Base-by-base conservation (phyloP, 1,140 invertebrate species). In the Drosophila pectinifera region DNA sequence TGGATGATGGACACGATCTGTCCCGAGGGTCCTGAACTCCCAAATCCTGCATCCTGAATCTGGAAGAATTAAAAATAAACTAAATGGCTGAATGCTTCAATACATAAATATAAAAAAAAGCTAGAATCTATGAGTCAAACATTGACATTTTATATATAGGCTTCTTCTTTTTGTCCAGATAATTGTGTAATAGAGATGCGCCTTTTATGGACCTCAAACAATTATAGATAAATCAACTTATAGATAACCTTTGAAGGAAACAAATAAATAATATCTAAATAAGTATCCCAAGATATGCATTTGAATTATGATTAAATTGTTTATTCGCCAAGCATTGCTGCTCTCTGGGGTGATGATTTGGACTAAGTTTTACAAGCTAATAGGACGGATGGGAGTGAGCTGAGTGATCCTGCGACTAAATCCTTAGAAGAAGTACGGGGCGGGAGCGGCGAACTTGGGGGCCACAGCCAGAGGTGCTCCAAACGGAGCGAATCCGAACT, bases 391-490 rank as follows among this genome's bases (percentile, higher is more conserved):
- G 48, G 39, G 20, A 31, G 43, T 38, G 36, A 41, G 20, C 24
- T 65, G 45, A n/a, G 24, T 67, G 36, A 61, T 61, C 56, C 38
- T 26, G 36, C 2, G 18, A 8, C n/a, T 62, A 16, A 24, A n/a
- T 39, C 45, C 53, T 54, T 81, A 79, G 85, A 92, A 49, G 86
- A 65, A 62, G 84, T 92, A 45, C 54, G 88, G 73, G 45, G 89
- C 28, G 69, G 63, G 42, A 49, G 86, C 49, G 79, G 89, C 55
- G 79, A 73, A 88, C 51, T 82, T 82, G 22, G 63, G 75, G 10
- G 63, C 82, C 22, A 78, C 42, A 26, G 85, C 85, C 48, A 90
- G 79, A 31, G 92, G 83, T 6, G 90, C 78, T n/a, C 89, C 91
- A 14, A 82, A 75, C 5, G 80, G 81, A n/a, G 53, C 78, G 43